phyloP scores from a whole-genome alignment of 1,140 invertebrate species.

The Aphis gossypii region DNA sequence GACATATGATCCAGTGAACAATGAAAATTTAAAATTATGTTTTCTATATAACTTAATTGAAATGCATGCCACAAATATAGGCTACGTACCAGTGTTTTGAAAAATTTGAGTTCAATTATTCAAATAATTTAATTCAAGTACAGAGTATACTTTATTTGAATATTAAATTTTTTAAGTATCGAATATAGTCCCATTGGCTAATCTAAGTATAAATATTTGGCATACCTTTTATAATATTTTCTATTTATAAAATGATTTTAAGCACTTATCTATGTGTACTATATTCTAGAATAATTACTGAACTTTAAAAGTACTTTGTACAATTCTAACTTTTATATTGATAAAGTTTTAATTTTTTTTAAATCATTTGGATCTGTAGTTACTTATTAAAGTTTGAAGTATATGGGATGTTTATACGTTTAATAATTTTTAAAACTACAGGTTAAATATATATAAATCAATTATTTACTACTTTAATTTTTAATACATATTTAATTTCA shows the following conservation, averaged over 20 bases:
- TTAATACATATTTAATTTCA: background rate
- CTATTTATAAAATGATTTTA: background rate
- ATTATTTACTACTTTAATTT: background rate
- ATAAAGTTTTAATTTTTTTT: background rate
- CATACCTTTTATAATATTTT: background rate
- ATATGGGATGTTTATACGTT: background rate
- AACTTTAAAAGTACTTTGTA: background rate
- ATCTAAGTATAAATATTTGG: background rate
- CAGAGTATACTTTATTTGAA: background rate
- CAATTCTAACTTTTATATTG: background rate
- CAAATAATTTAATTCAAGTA: background rate
- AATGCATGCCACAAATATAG: background rate
- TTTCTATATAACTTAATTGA: background rate
- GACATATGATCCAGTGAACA: background rate
- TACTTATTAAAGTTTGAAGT: background rate
- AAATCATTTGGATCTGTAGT: background rate
- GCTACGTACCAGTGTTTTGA: background rate
- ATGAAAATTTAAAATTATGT: background rate
- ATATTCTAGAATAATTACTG: background rate
- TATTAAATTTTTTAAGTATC: background rate
- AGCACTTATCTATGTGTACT: background rate
- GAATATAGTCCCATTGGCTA: background rate
- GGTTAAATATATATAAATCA: background rate
- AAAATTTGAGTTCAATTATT: background rate
- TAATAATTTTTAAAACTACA: background rate